These are phyloP conservation scores for Drosophila kokeensis DNA, from an alignment of 2,888 invertebrate genomes.

Conservation along the genomic window DNA sequence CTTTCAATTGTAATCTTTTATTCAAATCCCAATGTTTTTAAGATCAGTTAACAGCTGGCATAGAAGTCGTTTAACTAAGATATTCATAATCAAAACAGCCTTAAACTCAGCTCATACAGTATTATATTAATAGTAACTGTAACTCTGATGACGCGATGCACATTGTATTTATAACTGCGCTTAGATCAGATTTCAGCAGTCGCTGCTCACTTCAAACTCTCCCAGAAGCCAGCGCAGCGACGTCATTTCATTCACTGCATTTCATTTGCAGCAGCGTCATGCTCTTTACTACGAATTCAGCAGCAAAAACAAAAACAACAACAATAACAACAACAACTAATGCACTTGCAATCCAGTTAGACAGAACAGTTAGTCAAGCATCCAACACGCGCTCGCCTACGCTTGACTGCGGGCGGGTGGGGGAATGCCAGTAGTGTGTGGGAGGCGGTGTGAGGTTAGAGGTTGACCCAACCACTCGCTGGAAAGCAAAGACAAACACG, in stretches of 20 bases:
- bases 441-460: not conserved
- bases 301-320: constrained; percentile 31
- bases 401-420: not conserved
- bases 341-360: constrained; percentile 73
- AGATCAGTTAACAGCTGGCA: not conserved
- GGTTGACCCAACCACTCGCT: constrained; percentile 34
- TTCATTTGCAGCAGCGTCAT: constrained; percentile 66
- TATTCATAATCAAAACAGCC: not conserved
- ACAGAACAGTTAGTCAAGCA: constrained; percentile 56
- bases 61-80: not conserved
- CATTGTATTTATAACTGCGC: constrained; percentile 3
- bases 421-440: not conserved
- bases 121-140: not conserved
- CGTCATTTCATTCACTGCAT: constrained; percentile 75
- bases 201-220: not conserved
- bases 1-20: not conserved
- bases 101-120: not conserved
- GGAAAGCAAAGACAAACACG: constrained; percentile 78
- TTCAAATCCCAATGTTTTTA: no score
- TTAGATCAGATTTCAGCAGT: constrained; percentile 14
- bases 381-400: constrained; percentile 72
- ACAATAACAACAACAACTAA: constrained; percentile 41
- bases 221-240: constrained; percentile 37
- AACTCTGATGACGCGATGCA: constrained; percentile 2
- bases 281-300: constrained; percentile 69